phyloP scores from a whole-genome alignment of 2,113 vertebrate species.

The Charina bottae region DNA sequence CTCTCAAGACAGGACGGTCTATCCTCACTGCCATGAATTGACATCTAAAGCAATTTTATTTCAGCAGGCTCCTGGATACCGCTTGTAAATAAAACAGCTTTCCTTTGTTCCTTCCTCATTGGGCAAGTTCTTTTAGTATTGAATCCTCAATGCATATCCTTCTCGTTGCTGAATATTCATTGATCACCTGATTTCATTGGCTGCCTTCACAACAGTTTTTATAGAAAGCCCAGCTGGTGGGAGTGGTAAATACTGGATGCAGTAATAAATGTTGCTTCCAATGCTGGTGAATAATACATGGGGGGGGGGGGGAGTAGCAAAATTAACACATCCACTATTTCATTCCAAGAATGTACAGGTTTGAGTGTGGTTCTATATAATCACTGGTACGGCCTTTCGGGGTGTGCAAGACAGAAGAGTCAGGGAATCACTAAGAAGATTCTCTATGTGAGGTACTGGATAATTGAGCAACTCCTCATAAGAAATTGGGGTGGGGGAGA shows the following conservation, averaged over 20 bases:
- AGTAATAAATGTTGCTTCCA: not conserved
- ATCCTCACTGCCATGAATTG: not conserved
- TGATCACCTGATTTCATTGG: not conserved
- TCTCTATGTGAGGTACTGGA: conserved; percentile 32
- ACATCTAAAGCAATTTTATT: not conserved
- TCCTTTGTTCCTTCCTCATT: not conserved
- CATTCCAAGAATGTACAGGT: conserved; percentile 41
- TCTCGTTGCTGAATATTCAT: not conserved
- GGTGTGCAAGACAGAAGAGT: conserved; percentile 46
- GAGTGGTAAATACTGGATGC: not conserved
- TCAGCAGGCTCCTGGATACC: not conserved
- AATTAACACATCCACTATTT: not conserved
- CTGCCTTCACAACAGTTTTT: not conserved
- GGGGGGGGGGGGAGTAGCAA: not conserved
- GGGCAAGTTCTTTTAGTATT: not conserved
- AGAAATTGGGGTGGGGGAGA: conserved; percentile 13
- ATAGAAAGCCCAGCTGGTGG: not conserved
- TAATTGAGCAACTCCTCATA: conserved; percentile 24
- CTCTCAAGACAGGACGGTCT: not conserved
- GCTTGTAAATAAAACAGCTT: not conserved
- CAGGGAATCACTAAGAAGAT: conserved; percentile 48
- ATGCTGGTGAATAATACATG: not conserved
- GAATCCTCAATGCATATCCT: not conserved
- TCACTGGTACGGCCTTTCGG: not conserved
- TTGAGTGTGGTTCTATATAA: conserved; percentile 12